Evolutionary conservation across 2,113 vertebrate species (phyloP).

Genomic region (Nerophis lumbriciformis): DNA sequence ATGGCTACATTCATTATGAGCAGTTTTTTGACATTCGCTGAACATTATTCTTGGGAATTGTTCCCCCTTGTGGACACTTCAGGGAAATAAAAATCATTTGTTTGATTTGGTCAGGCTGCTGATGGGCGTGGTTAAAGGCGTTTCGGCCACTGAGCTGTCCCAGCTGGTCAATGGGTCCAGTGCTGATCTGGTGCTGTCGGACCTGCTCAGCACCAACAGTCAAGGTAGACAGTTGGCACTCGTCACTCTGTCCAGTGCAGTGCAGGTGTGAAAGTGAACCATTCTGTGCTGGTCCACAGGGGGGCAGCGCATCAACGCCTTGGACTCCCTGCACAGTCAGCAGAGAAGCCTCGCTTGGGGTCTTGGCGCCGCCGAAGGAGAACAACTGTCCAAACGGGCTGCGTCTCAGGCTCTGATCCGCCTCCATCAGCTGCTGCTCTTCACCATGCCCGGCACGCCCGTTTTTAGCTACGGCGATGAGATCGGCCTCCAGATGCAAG

Average conservation of each 20-base stretch:
- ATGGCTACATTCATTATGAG: too few species aligned
- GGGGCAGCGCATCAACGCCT: conserved; percentile 12
- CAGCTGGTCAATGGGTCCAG: conserved; percentile 45
- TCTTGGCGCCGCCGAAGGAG: conserved; percentile 37
- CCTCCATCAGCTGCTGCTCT: conserved; percentile 79
- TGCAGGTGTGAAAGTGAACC: neutral
- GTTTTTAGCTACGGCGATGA: conserved; percentile 83
- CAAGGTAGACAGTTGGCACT: conserved; percentile 20
- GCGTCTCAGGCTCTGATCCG: conserved; percentile 41
- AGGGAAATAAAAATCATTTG: neutral
- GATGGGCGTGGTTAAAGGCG: conserved; percentile 42
- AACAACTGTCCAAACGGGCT: conserved; percentile 54
- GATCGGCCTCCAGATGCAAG: conserved; percentile 68
- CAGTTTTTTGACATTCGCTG: too few species aligned
- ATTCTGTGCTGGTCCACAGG: conserved; percentile 18
- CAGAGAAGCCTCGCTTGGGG: conserved; percentile 66
- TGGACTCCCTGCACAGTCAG: conserved; percentile 42
- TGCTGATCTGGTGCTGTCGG: conserved; percentile 54
- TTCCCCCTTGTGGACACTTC: neutral
- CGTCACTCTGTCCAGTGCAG: neutral
- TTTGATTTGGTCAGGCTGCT: conserved; percentile 45
- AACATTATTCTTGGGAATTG: too few species aligned
- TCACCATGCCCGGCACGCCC: conserved; percentile 81
- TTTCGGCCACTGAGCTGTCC: neutral
- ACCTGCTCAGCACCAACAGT: conserved; percentile 18